Evolutionary conservation across 1,140 invertebrate genomes (phyloP), one percentile per base, ranked within the genome.

Genomic region (Lanistes nyassanus): DNA sequence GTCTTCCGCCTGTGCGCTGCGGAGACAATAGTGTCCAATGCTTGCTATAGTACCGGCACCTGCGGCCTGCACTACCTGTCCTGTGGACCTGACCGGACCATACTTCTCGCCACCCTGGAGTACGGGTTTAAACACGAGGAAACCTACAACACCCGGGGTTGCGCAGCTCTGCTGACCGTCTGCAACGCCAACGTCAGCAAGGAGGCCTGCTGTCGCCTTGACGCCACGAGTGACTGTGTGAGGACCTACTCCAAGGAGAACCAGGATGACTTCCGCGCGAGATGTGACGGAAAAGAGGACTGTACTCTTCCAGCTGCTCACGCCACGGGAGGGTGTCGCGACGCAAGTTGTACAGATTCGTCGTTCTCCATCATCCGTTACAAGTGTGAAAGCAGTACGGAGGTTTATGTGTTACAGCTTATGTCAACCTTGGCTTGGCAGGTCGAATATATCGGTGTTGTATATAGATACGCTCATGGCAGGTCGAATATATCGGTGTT

Each of bases 1-100:
- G 9, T 47, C 9, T 9, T 16, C 9, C 42, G 9, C 42, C 19
- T 47, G 42, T 47, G 42, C 9, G 42, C 42, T 47, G 42, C 42
- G 9, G 42, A 47, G 42, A 67, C 65, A 6, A 67, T 9, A 23
- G 56, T 56, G 56, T 72, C 70, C 56, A 72, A 29, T 55, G 70
- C 70, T n/a, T 72, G 70, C 47, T 72, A 72, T 36, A 72, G 70
- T 26, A 72, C 51, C 19, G 70, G 70, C 2, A 56, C 56, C 70
- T 72, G 70, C 36, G 70, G 70, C 53, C 26, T 58, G 21, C 70
- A 72, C 70, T 72, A 34, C 36, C 70, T 72, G 70, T 39, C 70
- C 13, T 72, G 70, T 56, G 55, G 42, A 5, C 70, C 53, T 2
- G 56, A 37, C 26, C 31, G 26, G 34, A 37, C 42, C 21, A 72